Conservation (phyloP, 2,797 vertebrate genomes). For the Mus minutoides region DNA sequence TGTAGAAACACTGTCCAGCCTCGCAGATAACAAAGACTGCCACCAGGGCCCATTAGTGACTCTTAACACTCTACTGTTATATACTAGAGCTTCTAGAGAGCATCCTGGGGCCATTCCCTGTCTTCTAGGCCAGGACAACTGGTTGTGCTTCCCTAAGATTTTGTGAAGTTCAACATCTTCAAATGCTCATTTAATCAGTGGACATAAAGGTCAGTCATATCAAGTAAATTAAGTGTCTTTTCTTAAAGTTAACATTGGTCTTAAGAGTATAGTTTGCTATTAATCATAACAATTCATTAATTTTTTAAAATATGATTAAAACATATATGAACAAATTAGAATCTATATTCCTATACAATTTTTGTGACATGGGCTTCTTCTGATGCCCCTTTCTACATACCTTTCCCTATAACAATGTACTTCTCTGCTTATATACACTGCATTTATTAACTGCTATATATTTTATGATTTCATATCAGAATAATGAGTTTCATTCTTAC, state of each 20-base stretch:
- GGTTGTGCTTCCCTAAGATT: neutral
- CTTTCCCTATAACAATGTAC: neutral
- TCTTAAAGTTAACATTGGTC: neutral
- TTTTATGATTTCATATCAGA: neutral
- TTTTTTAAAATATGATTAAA: neutral
- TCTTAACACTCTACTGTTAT: neutral
- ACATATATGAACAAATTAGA: neutral
- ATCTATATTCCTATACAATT: neutral
- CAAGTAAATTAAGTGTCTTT: neutral
- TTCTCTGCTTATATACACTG: neutral
- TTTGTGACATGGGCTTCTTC: neutral
- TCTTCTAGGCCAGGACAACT: neutral
- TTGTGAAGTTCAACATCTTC: neutral
- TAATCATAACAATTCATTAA: neutral
- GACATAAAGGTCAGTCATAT: neutral
- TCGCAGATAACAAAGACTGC: neutral
- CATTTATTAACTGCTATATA: neutral
- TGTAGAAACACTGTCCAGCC: neutral
- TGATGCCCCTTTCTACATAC: neutral
- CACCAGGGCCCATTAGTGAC: neutral
- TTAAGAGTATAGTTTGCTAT: neutral
- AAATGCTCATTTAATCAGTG: slow-evolving; percentile 10
- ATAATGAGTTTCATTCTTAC: neutral
- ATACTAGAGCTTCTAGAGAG: neutral
- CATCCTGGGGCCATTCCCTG: neutral